phyloP scores from a whole-genome alignment of 2,113 vertebrate genomes.

The Cathartes aura region DNA sequence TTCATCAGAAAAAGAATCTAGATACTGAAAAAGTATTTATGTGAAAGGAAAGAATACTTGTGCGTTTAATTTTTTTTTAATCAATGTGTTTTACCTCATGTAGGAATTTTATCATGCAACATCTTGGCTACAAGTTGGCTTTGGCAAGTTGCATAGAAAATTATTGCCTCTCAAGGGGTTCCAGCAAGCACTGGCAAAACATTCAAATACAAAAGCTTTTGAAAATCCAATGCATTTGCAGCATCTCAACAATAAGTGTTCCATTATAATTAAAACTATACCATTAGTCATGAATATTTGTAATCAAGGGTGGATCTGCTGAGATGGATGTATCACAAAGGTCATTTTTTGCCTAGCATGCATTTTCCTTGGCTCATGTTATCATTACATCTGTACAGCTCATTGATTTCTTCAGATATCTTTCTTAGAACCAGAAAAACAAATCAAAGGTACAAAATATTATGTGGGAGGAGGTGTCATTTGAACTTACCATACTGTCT shows the following conservation, averaged over 20 bases:
- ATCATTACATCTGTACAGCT: background rate
- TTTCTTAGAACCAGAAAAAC: background rate
- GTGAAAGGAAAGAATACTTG: background rate
- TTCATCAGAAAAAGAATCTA: background rate
- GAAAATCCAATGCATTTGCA: background rate
- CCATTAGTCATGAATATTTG: background rate
- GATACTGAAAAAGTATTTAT: background rate
- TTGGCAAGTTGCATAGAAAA: background rate
- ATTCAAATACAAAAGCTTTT: background rate
- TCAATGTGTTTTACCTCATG: background rate
- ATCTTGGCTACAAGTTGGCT: background rate
- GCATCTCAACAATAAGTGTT: background rate
- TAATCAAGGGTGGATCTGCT: slow-evolving; percentile 60
- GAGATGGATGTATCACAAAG: slow-evolving; percentile 8
- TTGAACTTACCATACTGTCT: background rate
- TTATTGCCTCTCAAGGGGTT: background rate
- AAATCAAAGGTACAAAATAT: background rate
- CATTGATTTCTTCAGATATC: background rate
- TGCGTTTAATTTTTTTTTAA: background rate
- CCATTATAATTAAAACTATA: background rate
- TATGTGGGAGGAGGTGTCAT: background rate
- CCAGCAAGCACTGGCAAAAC: background rate
- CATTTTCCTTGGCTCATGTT: background rate
- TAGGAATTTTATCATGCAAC: background rate
- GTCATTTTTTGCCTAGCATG: background rate